Evolutionary conservation across 1,140 invertebrate species (phyloP).

Genomic region (Ceratosolen fusciceps): DNA sequence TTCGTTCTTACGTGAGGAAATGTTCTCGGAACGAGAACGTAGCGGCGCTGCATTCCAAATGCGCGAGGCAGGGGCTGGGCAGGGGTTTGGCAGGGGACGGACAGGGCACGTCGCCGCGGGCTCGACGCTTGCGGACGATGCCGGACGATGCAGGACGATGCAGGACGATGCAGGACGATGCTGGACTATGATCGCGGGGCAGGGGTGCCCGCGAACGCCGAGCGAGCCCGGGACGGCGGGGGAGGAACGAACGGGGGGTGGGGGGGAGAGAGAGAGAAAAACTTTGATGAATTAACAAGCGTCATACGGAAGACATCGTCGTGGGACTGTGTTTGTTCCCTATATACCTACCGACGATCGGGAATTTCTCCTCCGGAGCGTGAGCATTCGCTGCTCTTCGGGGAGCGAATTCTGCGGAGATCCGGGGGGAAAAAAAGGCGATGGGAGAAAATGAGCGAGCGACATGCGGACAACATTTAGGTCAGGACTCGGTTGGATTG

Average conservation of each 20-base stretch:
- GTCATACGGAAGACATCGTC: conserved; percentile 62
- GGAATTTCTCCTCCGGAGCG: conserved; percentile 3
- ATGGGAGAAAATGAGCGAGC: conserved; percentile 56
- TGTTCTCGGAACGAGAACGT: conserved; percentile 51
- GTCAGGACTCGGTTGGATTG: conserved; percentile 53
- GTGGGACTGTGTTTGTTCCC: conserved; percentile 61
- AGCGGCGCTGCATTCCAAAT: conserved; percentile 50
- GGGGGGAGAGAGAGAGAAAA: neutral
- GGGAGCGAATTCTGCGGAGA: conserved; percentile 8
- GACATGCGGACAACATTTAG: conserved; percentile 55
- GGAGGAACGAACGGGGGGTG: neutral
- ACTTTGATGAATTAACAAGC: conserved; percentile 43
- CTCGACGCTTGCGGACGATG: neutral
- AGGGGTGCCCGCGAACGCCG: neutral
- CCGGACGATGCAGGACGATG: neutral
- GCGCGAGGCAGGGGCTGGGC: neutral
- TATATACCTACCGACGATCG: conserved; percentile 11
- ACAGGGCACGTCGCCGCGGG: neutral
- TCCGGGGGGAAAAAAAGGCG: neutral
- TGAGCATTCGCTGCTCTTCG: neutral
- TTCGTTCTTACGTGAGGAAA: conserved; percentile 45
- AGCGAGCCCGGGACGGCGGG: neutral
- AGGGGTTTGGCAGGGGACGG: conserved; percentile 11
- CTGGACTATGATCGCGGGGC: no score
- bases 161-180: neutral